These are phyloP conservation scores for Musca domestica DNA, from an alignment of 1,140 invertebrate genomes.

Conservation along the genomic window DNA sequence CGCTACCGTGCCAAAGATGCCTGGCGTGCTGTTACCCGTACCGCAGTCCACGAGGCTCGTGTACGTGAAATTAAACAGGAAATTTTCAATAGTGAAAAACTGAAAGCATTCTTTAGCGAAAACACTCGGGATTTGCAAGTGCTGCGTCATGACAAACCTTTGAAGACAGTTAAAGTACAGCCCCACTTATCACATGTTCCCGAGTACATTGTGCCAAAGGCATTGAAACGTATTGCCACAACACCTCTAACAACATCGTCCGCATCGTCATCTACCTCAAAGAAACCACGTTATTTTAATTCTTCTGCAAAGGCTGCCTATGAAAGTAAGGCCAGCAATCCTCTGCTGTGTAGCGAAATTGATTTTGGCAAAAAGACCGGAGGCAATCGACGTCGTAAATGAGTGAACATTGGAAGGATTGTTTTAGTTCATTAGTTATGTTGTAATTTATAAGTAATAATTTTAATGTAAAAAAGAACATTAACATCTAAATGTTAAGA, in stretches of 20 bases:
- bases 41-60: conserved; percentile 88
- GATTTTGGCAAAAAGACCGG: conserved; percentile 40
- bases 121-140: conserved; percentile 89
- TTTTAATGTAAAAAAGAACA: background rate
- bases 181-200: conserved; percentile 88
- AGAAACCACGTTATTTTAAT: conserved; percentile 34
- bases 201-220: conserved; percentile 85
- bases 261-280: conserved; percentile 50
- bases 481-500: too few species aligned
- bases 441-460: conserved; percentile 19
- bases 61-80: conserved; percentile 95
- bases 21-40: conserved; percentile 87
- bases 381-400: conserved; percentile 14
- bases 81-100: conserved; percentile 87
- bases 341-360: conserved; percentile 47
- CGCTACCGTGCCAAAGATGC: conserved; percentile 91
- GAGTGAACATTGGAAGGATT: background rate
- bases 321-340: conserved; percentile 49
- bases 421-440: conserved; percentile 1
- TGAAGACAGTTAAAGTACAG: conserved; percentile 83
- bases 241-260: conserved; percentile 48
- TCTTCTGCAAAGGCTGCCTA: conserved; percentile 39
- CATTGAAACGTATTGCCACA: conserved; percentile 64
- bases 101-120: conserved; percentile 94
- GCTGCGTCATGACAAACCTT: conserved; percentile 86